Evolutionary conservation across 2,888 invertebrate genomes (phyloP), one percentile per base, ranked within the genome.

Genomic region (Belgica antarctica): DNA sequence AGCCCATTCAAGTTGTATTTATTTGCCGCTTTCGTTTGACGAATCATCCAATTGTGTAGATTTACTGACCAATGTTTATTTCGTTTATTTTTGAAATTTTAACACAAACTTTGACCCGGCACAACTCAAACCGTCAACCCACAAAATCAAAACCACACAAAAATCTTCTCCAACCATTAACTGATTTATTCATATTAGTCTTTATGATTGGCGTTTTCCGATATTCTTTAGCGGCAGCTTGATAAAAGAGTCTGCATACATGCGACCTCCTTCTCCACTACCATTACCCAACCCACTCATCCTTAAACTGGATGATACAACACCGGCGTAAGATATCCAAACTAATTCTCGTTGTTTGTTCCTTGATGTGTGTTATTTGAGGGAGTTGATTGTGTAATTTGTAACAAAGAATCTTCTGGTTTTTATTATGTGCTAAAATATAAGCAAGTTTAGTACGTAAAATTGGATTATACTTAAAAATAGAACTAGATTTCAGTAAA

Each of bases 121-220:
- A 24, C 34, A 34, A 34, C 19, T 34, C 7, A 34, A 15, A 25
- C n/a, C n/a, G 34, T 31, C 19, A 34, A 34, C 36, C 25, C 62
- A 62, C 12, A 8, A 12, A 62, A 28, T 27, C 27, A 62, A 28
- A 59, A 25, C 22, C 27, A 59, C 59, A 59, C 15, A 59, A 59
- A 24, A 59, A 24, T 4, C 2, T 27, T 17, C 7, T 15, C 31
- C 2, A 28, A 62, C 31, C 2, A 62, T n/a, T n/a, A n/a, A n/a
- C n/a, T n/a, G n/a, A n/a, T 10, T 24, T 24, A 59, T 19, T 59
- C 59, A 59, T 59, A 8, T 79, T 89, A 92, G 92, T 90, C 89
- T 92, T 88, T 92, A 92, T 88, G 91, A 92, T 89, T 92, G 92
- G 92, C 92, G 92, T 87, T 92, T 92, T 87, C 92, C 92, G 86